Base-by-base conservation (phyloP, 2,113 vertebrate species). In the Ranitomeya variabilis region DNA sequence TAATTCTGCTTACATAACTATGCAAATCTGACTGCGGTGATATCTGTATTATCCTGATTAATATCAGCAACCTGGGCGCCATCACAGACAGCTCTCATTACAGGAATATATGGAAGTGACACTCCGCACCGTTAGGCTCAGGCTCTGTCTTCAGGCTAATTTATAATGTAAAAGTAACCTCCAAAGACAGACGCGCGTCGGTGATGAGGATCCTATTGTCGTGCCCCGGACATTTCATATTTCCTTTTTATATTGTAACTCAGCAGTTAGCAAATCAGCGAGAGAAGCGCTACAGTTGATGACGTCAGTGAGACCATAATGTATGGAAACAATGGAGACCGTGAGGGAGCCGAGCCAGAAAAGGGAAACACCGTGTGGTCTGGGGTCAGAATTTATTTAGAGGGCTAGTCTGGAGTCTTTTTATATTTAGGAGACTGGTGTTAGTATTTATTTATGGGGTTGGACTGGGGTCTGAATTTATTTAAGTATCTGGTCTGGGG, bases 21-120 rank as follows among this genome's bases (percentile, higher is more conserved):
- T 76, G 73, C 18, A 52, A 76, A 76, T 76, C 45, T 52, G 21
- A 19, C 3, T 7, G 7, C 10, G 18, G n/a, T 21, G 37, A 51
- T 37, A 51, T 76, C 73, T 76, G 16, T 76, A 76, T 76, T 76
- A 76, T 52, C 73, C 73, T 76, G 45, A 76, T 52, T 74, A 74
- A 51, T 45, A 74, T 74, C 71, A 74, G 71, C 71, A 74, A 45
- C 71, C 71, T 74, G 73, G 45, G 18, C 37, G 31, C 37, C 9
- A 76, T 76, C 73, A 52, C 37, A 21, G 73, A 37, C 73, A 76
- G 45, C 73, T 19, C 73, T 76, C 18, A 51, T 52, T 76, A 19
- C 21, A 76, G 10, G 21, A 76, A 76, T 76, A 76, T 76, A 76
- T 76, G 37, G 73, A 76, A 2, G 73, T 21, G 73, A 52, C 73